A percentile compares a stretch with the other conserved stretches of the same genome.
Conservation (phyloP, 2,113 vertebrate genomes). For the Alethe castanea region DNA sequence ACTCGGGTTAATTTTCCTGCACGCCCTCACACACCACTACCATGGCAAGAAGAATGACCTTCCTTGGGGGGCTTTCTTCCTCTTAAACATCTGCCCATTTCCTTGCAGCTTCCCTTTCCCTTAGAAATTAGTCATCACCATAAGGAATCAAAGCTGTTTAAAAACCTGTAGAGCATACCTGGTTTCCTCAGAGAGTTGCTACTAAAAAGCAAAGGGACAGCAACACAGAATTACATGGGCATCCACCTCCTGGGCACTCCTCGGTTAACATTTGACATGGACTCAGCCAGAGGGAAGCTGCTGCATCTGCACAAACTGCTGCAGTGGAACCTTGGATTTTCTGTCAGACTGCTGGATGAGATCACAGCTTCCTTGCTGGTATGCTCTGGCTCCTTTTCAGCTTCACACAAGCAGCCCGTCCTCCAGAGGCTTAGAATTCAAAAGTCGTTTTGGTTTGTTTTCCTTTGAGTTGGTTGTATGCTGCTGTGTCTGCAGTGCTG, state of each 20-base stretch:
- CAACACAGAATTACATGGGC: neutral
- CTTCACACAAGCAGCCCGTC: neutral
- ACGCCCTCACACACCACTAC: neutral
- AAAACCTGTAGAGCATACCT: slow-evolving; percentile 26
- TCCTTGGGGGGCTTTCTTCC: neutral
- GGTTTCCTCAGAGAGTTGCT: neutral
- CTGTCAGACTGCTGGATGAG: slow-evolving; percentile 1
- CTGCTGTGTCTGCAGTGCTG: neutral
- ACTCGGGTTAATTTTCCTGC: neutral
- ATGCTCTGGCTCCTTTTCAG: slow-evolving; percentile 55
- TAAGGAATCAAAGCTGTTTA: neutral
- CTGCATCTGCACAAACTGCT: slow-evolving; percentile 25
- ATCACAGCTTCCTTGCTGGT: slow-evolving; percentile 3
- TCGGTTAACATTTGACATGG: neutral
- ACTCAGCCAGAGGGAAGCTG: neutral
- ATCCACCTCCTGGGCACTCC: neutral
- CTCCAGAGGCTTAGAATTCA: neutral
- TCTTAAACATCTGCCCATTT: neutral
- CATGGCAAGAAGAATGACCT: neutral
- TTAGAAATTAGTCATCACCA: neutral
- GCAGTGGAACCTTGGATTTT: neutral
- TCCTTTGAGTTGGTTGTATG: neutral
- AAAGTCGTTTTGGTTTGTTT: neutral
- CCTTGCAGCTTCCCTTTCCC: neutral
- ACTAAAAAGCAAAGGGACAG: neutral